Conservation (phyloP, 1,140 invertebrate genomes). For the Pogonomyrmex barbatus region DNA sequence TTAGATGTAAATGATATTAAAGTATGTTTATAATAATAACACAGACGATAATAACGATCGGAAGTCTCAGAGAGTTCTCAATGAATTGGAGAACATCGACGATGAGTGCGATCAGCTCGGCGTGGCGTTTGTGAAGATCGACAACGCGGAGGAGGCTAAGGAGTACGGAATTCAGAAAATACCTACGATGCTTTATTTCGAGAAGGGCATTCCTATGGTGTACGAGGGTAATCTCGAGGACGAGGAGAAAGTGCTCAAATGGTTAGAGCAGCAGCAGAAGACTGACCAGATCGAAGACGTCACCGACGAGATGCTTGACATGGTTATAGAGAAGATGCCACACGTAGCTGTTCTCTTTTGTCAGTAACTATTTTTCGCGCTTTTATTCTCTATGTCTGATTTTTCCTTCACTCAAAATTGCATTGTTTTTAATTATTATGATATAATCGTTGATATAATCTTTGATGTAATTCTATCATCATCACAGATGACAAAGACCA, state of each 20-base stretch:
- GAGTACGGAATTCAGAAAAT: constrained; percentile 96
- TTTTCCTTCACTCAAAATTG: background rate
- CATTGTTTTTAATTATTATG: background rate
- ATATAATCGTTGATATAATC: background rate
- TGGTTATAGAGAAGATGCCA: constrained; percentile 95
- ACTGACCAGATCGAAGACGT: constrained; percentile 97
- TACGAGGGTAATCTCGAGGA: constrained; percentile 97
- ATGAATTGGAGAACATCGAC: constrained; percentile 97
- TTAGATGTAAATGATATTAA: constrained; percentile 16
- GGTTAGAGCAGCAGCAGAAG: constrained; percentile 94
- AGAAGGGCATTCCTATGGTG: constrained; percentile 94
- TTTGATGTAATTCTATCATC: background rate
- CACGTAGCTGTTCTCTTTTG: constrained; percentile 96
- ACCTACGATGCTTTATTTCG: constrained; percentile 95
- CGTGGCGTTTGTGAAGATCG: constrained; percentile 96
- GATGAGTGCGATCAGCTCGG: constrained; percentile 96
- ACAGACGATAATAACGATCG: constrained; percentile 96
- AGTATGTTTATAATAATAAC: constrained; percentile 33
- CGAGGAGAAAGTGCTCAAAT: constrained; percentile 95
- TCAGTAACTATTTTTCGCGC: constrained; percentile 87
- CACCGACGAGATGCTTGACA: constrained; percentile 97
- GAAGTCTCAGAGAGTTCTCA: constrained; percentile 94
- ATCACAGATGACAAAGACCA: constrained; percentile 95
- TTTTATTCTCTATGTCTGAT: background rate
- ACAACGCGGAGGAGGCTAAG: constrained; percentile 95